A percentile compares a stretch with the other conserved stretches of the same genome.
phyloP scores from a whole-genome alignment of 2,888 invertebrate species.

The Acrocyrtus sp. region DNA sequence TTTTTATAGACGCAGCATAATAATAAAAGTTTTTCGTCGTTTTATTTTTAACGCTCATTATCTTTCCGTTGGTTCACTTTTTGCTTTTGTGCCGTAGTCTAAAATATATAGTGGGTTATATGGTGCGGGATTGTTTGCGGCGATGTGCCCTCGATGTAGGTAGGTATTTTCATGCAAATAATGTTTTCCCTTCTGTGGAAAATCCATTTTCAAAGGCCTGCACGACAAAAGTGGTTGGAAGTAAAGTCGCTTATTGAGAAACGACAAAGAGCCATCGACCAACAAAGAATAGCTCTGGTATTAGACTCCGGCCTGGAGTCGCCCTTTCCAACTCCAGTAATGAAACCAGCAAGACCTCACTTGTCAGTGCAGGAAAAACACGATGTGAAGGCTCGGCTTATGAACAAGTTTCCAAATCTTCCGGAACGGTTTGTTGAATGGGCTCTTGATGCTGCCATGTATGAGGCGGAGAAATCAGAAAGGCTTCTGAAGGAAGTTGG shows the following conservation, averaged over 20 bases:
- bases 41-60: too few species aligned
- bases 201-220: constrained; percentile 56
- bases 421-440: constrained; percentile 80
- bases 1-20: too few species aligned
- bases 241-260: constrained; percentile 63
- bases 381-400: constrained; percentile 69
- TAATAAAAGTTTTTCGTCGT: too few species aligned
- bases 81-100: too few species aligned
- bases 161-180: constrained; percentile 44
- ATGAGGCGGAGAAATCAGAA: constrained; percentile 82
- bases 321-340: constrained; percentile 63
- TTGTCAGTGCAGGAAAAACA: constrained; percentile 56
- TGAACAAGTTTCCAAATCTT: constrained; percentile 78
- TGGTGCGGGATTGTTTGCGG: too few species aligned
- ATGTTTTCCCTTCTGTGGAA: constrained; percentile 10
- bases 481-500: constrained; percentile 74
- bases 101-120: too few species aligned
- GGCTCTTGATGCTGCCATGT: constrained; percentile 89
- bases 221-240: constrained; percentile 63
- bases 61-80: too few species aligned
- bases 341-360: constrained; percentile 62
- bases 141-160: too few species aligned
- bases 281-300: constrained; percentile 46
- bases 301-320: constrained; percentile 57
- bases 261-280: constrained; percentile 59